phyloP scores from a whole-genome alignment of 2,113 vertebrate genomes.

The Chitala chitala region DNA sequence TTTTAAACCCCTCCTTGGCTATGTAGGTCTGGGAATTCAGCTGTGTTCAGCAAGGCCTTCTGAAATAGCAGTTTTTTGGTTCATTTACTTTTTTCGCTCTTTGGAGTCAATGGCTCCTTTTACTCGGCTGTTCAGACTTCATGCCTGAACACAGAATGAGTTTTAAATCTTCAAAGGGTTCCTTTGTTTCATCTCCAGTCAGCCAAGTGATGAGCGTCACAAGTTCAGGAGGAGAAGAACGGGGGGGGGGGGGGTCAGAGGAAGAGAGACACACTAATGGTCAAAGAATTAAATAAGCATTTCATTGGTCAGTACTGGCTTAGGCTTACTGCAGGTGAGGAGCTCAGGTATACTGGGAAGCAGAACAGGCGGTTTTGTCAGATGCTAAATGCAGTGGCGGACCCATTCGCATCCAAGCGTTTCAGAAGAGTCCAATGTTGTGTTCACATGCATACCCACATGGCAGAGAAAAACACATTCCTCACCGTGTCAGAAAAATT shows the following conservation, averaged over 20 bases:
- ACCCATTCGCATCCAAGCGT: too few species aligned
- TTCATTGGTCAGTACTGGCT: too few species aligned
- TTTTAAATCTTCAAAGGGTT: conserved; percentile 58
- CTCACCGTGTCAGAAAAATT: neutral
- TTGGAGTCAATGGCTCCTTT: conserved; percentile 66
- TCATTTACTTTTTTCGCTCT: conserved; percentile 32
- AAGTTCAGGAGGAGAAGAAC: conserved; percentile 35
- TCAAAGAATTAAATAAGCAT: neutral
- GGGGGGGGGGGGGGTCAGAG: conserved; percentile 21
- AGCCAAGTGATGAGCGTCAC: conserved; percentile 66
- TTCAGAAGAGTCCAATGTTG: neutral
- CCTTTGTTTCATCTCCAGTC: conserved; percentile 66
- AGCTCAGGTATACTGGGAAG: too few species aligned
- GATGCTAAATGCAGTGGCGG: too few species aligned
- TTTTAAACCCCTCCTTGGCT: conserved; percentile 45
- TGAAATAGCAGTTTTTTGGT: conserved; percentile 52
- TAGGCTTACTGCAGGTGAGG: too few species aligned
- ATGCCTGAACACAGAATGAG: conserved; percentile 56
- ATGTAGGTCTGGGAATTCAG: conserved; percentile 35
- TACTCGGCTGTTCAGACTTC: conserved; percentile 63
- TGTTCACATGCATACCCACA: neutral
- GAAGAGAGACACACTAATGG: neutral
- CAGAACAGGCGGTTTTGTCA: too few species aligned
- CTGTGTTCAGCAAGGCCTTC: conserved; percentile 38
- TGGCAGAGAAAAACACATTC: neutral